These are phyloP conservation scores for Archilochus colubris DNA, from an alignment of 2,113 vertebrate genomes.

Conservation along the genomic window DNA sequence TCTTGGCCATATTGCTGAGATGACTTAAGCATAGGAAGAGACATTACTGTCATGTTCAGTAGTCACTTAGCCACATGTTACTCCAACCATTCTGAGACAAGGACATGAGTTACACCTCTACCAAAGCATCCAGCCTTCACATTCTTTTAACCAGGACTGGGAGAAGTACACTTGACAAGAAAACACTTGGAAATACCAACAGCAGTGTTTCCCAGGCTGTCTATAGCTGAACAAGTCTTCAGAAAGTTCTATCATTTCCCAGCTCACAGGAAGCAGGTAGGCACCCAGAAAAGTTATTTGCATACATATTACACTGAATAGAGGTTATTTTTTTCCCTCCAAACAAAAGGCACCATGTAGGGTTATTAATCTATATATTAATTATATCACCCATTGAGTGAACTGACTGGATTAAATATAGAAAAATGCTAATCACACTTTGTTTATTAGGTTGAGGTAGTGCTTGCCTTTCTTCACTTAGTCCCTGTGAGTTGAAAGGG, in stretches of 20 bases:
- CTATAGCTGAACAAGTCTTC: neutral
- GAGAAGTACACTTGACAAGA: neutral
- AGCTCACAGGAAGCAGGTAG: neutral
- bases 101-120: neutral
- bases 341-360: neutral
- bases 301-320: neutral
- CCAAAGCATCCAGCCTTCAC: neutral
- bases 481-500: neutral
- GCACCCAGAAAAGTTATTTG: neutral
- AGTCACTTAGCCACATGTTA: neutral
- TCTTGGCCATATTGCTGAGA: neutral
- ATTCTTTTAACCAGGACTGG: neutral
- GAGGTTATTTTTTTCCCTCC: neutral
- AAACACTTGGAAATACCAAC: neutral
- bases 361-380: neutral
- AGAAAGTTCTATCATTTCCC: neutral
- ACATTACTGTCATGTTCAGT: neutral
- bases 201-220: neutral
- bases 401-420: neutral
- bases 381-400: neutral
- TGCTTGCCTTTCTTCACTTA: neutral
- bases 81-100: too few species aligned
- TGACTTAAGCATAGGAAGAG: neutral
- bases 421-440: neutral
- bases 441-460: neutral